Evolutionary conservation across 2,797 vertebrate genomes (phyloP).

Genomic region (Phrynocephalus vlangalii): DNA sequence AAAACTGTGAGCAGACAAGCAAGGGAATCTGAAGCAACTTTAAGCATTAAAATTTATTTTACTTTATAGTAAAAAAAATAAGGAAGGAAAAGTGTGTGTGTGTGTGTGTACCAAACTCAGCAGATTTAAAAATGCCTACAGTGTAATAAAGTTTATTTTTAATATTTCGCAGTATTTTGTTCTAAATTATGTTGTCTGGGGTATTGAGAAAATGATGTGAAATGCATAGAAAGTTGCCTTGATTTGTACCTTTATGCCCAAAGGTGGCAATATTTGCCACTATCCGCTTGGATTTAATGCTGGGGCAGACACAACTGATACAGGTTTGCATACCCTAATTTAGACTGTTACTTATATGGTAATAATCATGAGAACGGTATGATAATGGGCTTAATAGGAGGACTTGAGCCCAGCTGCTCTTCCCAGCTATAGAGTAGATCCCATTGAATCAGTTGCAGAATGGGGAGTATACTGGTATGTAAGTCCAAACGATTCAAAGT

Average conservation of each 20-base stretch:
- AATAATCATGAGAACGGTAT: conserved; percentile 60
- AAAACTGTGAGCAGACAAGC: conserved; percentile 63
- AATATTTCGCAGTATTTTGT: conserved; percentile 72
- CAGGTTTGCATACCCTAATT: conserved; percentile 56
- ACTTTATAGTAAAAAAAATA: conserved; percentile 61
- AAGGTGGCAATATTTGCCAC: conserved; percentile 53
- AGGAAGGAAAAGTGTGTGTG: conserved; percentile 30
- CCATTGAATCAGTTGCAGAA: too few species aligned
- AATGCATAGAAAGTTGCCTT: conserved; percentile 53
- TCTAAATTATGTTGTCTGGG: conserved; percentile 68
- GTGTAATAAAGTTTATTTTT: conserved; percentile 74
- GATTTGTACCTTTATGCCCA: conserved; percentile 61
- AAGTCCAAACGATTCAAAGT: too few species aligned
- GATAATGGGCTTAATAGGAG: conserved; percentile 68
- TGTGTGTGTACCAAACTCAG: conserved; percentile 62
- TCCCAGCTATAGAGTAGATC: too few species aligned
- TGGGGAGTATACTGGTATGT: too few species aligned
- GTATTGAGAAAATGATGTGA: conserved; percentile 63
- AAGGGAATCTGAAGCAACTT: conserved; percentile 58
- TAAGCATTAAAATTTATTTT: conserved; percentile 63
- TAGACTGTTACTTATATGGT: conserved; percentile 47
- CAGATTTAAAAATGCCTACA: conserved; percentile 66
- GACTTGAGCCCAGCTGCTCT: too few species aligned
- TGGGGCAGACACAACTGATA: conserved; percentile 58
- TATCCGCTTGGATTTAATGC: conserved; percentile 60